These are phyloP conservation scores for Epizoanthus rinbou DNA, from an alignment of 92 coral and sea anemone genomes.

Conservation along the genomic window DNA sequence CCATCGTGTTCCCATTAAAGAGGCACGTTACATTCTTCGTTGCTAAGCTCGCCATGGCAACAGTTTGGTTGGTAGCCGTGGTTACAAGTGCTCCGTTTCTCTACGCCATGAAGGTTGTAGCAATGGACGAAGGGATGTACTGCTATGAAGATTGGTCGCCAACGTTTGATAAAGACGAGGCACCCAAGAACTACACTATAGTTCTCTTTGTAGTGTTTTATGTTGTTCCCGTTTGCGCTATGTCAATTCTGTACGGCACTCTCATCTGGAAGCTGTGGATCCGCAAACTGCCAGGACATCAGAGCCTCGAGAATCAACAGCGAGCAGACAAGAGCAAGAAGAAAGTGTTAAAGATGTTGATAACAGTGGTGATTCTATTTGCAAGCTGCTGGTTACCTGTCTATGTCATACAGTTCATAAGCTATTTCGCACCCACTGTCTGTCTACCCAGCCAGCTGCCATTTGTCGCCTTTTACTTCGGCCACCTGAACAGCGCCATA, in stretches of 20 bases:
- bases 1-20: constrained; percentile 73
- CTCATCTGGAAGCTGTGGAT: constrained; percentile 81
- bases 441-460: constrained; percentile 45
- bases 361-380: constrained; percentile 74
- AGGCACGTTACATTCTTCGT: constrained; percentile 67
- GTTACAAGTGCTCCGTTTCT: constrained; percentile 67
- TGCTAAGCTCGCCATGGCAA: constrained; percentile 67
- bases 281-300: constrained; percentile 83
- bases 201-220: constrained; percentile 72
- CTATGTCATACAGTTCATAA: constrained; percentile 61
- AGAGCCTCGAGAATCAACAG: constrained; percentile 66
- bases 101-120: constrained; percentile 52
- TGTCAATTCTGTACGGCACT: constrained; percentile 62
- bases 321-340: constrained; percentile 75
- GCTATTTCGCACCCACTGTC: constrained; percentile 60
- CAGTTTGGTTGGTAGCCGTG: constrained; percentile 66
- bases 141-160: constrained; percentile 73
- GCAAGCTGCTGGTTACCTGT: constrained; percentile 87
- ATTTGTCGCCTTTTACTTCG: constrained; percentile 70
- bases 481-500: constrained; percentile 81
- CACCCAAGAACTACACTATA: constrained; percentile 62
- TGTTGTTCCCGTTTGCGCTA: constrained; percentile 62
- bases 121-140: not conserved
- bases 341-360: constrained; percentile 79
- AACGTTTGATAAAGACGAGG: constrained; percentile 28